These are phyloP conservation scores for Sebastes matsubarae DNA, from an alignment of 2,797 vertebrate species.

Conservation along the genomic window DNA sequence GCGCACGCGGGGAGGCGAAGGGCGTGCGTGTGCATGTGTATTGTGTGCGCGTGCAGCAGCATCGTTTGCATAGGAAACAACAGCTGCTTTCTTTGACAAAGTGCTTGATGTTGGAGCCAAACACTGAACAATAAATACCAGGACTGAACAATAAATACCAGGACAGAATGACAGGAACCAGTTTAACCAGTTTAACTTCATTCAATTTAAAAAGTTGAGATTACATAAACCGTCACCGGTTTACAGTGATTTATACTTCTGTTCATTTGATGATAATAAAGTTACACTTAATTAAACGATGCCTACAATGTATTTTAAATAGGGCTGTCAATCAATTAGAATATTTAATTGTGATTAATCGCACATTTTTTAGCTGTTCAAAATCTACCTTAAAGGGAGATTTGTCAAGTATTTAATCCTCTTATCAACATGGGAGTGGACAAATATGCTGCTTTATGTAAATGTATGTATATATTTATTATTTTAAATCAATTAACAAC, in stretches of 20 bases:
- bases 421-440: too few species aligned
- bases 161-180: neutral
- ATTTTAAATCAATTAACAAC: too few species aligned
- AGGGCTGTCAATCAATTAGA: too few species aligned
- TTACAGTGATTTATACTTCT: neutral
- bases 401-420: too few species aligned
- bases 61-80: conserved; percentile 76
- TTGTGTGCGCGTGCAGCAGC: conserved; percentile 1
- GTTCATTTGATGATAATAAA: too few species aligned
- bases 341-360: too few species aligned
- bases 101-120: conserved; percentile 40
- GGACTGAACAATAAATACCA: neutral
- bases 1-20: neutral
- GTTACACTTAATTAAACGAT: neutral
- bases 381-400: rapidly evolving
- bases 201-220: neutral
- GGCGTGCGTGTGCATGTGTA: neutral
- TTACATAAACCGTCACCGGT: neutral
- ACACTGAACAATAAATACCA: conserved; percentile 36
- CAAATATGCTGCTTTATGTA: rapidly evolving
- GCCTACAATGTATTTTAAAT: too few species aligned
- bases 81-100: conserved; percentile 58
- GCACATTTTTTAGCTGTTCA: too few species aligned
- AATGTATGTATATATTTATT: too few species aligned
- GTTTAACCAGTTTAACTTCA: neutral